These are phyloP conservation scores for Latrodectus elegans DNA, from an alignment of 2,888 invertebrate genomes.

Conservation along the genomic window DNA sequence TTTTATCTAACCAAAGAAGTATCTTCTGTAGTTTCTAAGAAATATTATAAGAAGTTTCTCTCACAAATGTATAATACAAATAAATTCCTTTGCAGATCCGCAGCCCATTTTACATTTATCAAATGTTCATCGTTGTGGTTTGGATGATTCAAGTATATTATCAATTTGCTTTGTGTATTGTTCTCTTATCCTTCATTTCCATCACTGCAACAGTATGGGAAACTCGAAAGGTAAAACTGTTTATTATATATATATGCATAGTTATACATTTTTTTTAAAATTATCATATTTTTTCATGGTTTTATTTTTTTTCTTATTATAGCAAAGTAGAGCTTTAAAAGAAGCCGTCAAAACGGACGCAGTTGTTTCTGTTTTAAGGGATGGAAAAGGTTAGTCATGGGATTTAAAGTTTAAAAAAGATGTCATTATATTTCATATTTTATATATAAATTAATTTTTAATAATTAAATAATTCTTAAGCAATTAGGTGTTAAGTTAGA, in stretches of 20 bases:
- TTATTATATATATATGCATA: neutral
- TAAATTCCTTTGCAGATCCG: conserved; percentile 73
- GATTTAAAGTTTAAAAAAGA: neutral
- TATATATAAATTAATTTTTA: too few relatives aligned
- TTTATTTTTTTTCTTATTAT: conserved; percentile 52
- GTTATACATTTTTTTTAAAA: neutral
- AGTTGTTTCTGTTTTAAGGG: conserved; percentile 74
- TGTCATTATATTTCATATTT: neutral
- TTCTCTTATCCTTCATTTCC: conserved; percentile 73
- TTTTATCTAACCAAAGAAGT: too few relatives aligned
- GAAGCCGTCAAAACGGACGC: conserved; percentile 75
- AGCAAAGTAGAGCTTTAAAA: conserved; percentile 76
- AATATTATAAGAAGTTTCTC: neutral
- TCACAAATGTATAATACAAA: neutral
- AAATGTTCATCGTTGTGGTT: conserved; percentile 76
- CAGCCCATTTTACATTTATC: conserved; percentile 78
- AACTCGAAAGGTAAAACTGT: conserved; percentile 73
- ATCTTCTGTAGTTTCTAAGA: neutral
- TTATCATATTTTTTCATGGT: neutral
- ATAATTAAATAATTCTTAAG: too few relatives aligned
- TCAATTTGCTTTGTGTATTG: conserved; percentile 76
- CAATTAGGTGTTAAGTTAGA: too few relatives aligned
- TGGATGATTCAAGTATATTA: conserved; percentile 77
- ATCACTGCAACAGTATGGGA: conserved; percentile 73
- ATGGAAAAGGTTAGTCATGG: conserved; percentile 71